Evolutionary conservation across 2,113 vertebrate species (phyloP).

Genomic region (Pipa parva): DNA sequence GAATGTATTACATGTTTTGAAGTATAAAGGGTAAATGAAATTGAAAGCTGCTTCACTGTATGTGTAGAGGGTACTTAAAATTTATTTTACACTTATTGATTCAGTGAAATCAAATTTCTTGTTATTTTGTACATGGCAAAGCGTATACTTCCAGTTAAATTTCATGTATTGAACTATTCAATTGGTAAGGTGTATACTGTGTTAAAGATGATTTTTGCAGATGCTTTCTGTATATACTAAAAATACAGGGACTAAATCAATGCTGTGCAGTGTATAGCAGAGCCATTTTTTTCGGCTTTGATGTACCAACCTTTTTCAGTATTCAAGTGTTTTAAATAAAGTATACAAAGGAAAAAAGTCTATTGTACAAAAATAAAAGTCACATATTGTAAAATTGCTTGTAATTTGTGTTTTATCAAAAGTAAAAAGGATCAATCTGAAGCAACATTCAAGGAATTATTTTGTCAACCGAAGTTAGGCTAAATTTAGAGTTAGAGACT

Average conservation of each 20-base stretch:
- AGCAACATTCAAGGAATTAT: too few relatives aligned
- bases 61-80: constrained; percentile 82
- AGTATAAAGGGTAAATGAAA: constrained; percentile 81
- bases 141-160: constrained; percentile 77
- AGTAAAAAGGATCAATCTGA: not conserved
- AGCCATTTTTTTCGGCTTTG: constrained; percentile 98
- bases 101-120: constrained; percentile 74
- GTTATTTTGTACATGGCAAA: constrained; percentile 84
- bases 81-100: constrained; percentile 76
- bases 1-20: constrained; percentile 95
- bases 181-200: constrained; percentile 72
- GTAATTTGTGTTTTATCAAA: constrained; percentile 34
- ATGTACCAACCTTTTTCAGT: constrained; percentile 95
- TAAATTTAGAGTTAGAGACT: too few relatives aligned
- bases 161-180: constrained; percentile 76
- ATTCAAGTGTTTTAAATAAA: constrained; percentile 99
- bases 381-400: constrained; percentile 82
- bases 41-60: constrained; percentile 93
- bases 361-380: constrained; percentile 99
- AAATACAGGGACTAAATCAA: constrained; percentile 77
- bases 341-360: constrained; percentile 74
- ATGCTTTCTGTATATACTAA: constrained; percentile 85
- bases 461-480: too few relatives aligned
- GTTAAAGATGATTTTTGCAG: constrained; percentile 87
- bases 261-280: constrained; percentile 86